Evolutionary conservation across 1,140 invertebrate genomes (phyloP), one percentile per base, ranked within the genome.

Genomic region (Calephelis nemesis): DNA sequence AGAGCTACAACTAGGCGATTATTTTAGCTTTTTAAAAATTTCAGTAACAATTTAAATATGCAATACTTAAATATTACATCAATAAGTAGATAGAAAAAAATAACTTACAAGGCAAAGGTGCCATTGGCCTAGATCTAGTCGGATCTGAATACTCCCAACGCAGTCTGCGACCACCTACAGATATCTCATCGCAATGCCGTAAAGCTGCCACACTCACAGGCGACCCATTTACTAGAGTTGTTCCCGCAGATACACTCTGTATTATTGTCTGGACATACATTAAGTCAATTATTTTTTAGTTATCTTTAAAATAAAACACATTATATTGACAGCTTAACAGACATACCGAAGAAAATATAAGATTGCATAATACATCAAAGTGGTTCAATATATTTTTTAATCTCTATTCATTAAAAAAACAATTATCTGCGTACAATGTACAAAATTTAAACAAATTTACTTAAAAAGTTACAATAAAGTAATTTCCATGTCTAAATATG

Each of bases 141-240:
- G 79, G 73, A 10, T 71, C 63, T 10, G 47, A 30, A 67, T 87
- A 87, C 58, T 87, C 83, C 88, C 88, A 90, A 67, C 86, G 79
- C 63, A 90, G 75, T 8, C 63, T 63, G 7, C 86, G 77, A 7
- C 77, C 85, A 12, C 86, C 86, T 8, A 90, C 58, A 39, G 69
- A 62, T 10, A 90, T 70, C 11, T 73, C 58, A 70, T 90, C 87
- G 7, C 78, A 70, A 70, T 90, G 84, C 4, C 75, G 68, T 54
- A 90, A 70, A 13, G 83, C 82, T 0, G 83, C 79, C 65, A 86
- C 83, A 67, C 83, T 85, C 63, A 90, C 81, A 0, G 65, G 11
- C 2, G 12, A 60, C 0, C 82, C 85, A 69, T 90, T 89, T 54
- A 90, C 81, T 13, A 81, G 64, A 0, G 88, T 90, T 50, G 79